Percentiles rank a stretch among this genome's conserved stretches.
Conservation (phyloP, 2,797 vertebrate species). For the Poeciliopsis turneri region DNA sequence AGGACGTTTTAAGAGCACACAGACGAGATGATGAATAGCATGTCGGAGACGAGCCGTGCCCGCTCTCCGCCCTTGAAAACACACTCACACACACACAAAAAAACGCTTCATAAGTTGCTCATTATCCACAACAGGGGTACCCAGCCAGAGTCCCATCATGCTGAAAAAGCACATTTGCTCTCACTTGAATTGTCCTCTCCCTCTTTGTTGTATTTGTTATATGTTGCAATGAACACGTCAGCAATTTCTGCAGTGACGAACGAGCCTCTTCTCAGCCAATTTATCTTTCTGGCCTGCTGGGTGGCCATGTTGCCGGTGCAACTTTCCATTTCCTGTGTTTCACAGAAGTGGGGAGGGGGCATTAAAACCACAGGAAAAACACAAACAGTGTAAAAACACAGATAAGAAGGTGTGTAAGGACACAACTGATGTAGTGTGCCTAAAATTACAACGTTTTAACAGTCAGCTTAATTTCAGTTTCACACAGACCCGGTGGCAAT, state of each 20-base stretch:
- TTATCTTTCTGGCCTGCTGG: constrained; percentile 54
- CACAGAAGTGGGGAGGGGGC: constrained; percentile 4
- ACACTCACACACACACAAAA: constrained; percentile 1
- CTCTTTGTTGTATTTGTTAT: constrained; percentile 36
- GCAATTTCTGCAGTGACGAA: constrained; percentile 55
- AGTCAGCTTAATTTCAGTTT: constrained; percentile 19
- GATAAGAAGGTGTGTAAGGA: neutral
- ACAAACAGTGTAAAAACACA: constrained; percentile 1
- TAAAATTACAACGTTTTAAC: neutral
- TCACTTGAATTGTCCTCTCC: constrained; percentile 24
- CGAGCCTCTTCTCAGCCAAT: constrained; percentile 43
- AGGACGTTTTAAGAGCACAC: constrained; percentile 24
- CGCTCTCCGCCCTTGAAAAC: neutral
- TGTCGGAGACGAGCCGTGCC: neutral
- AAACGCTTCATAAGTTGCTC: constrained; percentile 19
- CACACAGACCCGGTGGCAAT: constrained; percentile 6
- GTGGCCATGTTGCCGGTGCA: constrained; percentile 38
- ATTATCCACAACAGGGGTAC: constrained; percentile 27
- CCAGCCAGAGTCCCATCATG: constrained; percentile 2
- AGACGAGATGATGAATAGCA: constrained; percentile 27
- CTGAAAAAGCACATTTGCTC: constrained; percentile 19
- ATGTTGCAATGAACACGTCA: constrained; percentile 54
- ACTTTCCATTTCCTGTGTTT: constrained; percentile 44
- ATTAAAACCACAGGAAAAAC: constrained; percentile 15
- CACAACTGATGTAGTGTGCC: neutral